Evolutionary conservation across 2,113 vertebrate genomes (phyloP).

Genomic region (Phylloscopus trochiloides): DNA sequence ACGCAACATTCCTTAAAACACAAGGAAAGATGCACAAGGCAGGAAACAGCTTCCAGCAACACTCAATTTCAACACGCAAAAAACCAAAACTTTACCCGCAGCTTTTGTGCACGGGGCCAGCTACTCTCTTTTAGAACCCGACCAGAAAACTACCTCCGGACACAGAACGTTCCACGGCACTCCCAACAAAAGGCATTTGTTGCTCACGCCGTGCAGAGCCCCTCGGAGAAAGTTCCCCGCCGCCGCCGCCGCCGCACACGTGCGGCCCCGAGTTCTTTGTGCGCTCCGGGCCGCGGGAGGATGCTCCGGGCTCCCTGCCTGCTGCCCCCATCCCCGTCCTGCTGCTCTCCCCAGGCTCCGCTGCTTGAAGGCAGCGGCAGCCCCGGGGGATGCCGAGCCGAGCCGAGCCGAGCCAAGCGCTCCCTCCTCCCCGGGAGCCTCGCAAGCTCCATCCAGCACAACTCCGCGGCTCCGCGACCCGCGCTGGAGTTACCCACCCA

Average conservation of each 20-base stretch:
- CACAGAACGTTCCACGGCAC: rapidly evolving
- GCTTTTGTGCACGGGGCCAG: rapidly evolving
- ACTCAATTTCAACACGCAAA: not conserved
- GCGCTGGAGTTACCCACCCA: not conserved
- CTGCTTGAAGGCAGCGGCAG: not conserved
- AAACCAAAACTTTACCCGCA: not conserved
- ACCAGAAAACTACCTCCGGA: not conserved
- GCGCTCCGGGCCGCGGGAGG: not conserved
- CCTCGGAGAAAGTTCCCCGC: not conserved
- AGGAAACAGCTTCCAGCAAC: not conserved
- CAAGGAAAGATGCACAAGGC: not conserved
- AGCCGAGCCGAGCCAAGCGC: not conserved
- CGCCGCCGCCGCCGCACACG: not conserved
- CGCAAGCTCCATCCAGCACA: not conserved
- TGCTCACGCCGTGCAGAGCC: rapidly evolving
- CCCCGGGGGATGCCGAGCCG: not conserved
- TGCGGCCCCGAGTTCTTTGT: not conserved
- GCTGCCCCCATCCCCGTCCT: rapidly evolving
- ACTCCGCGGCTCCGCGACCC: rapidly evolving
- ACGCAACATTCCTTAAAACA: not conserved
- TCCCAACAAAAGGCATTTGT: not conserved
- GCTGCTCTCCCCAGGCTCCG: not conserved
- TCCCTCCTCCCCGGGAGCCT: rapidly evolving
- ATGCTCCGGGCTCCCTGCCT: not conserved
- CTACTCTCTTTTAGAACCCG: rapidly evolving